A percentile compares a stretch with the other conserved stretches of the same genome.
Conservation (phyloP, 2,797 vertebrate species). For the Atherinosoma microstoma region DNA sequence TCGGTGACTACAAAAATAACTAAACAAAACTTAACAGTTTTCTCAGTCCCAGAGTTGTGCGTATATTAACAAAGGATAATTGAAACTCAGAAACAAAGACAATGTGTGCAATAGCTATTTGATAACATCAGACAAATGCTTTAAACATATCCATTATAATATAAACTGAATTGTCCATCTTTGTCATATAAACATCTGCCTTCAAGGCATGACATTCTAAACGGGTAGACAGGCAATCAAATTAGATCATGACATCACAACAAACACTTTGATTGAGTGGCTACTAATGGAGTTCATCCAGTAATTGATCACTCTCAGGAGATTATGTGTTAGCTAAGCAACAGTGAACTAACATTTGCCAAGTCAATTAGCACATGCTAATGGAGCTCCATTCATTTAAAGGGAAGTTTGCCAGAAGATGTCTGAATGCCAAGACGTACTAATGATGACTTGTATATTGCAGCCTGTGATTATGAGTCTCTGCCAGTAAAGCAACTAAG, state of each 20-base stretch:
- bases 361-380: conserved; percentile 54
- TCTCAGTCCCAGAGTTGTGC: too few species aligned
- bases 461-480: neutral
- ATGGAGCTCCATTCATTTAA: conserved; percentile 30
- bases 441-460: neutral
- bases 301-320: conserved; percentile 19
- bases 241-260: neutral
- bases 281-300: conserved; percentile 4
- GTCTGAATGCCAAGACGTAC: neutral
- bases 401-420: neutral
- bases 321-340: conserved; percentile 24
- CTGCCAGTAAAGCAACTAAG: neutral
- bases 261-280: conserved; percentile 18
- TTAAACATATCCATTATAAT: too few species aligned
- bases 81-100: too few species aligned
- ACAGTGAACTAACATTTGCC: conserved; percentile 40
- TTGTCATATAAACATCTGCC: neutral
- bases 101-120: too few species aligned
- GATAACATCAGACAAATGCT: too few species aligned
- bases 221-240: neutral
- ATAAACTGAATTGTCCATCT: too few species aligned
- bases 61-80: too few species aligned
- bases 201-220: neutral
- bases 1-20: too few species aligned
- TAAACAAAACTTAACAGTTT: too few species aligned